phyloP scores from a whole-genome alignment of 2,888 invertebrate genomes.

The Eristalis pertinax region DNA sequence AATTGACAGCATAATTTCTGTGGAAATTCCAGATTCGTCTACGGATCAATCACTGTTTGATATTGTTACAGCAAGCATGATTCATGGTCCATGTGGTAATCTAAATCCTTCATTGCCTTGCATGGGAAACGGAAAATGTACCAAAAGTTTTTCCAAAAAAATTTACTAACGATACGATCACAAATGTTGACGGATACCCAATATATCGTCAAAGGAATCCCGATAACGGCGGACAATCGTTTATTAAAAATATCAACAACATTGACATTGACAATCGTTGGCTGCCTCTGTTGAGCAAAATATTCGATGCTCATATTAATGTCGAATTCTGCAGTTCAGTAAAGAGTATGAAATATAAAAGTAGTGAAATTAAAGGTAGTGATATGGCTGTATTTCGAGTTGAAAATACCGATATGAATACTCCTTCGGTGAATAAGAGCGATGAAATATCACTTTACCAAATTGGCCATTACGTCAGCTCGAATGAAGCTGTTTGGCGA shows the following conservation, averaged over 20 bases:
- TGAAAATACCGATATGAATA: too few species aligned
- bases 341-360: neutral
- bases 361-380: too few species aligned
- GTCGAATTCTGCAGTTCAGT: conserved; percentile 3
- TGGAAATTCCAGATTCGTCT: neutral
- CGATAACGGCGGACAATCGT: conserved; percentile 1
- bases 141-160: neutral
- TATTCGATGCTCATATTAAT: neutral
- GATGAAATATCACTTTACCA: conserved; percentile 74
- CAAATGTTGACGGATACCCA: conserved; percentile 74
- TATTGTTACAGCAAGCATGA: too few species aligned
- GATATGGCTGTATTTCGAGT: neutral
- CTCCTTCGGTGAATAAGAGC: conserved; percentile 51
- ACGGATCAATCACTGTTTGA: too few species aligned
- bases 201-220: conserved; percentile 67
- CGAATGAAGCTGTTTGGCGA: conserved; percentile 49
- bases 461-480: conserved; percentile 74
- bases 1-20: too few species aligned
- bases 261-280: conserved; percentile 15
- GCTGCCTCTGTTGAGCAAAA: conserved; percentile 14
- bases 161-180: conserved; percentile 73
- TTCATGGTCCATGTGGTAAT: too few species aligned
- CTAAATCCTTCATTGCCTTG: too few species aligned
- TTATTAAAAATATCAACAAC: neutral
- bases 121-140: too few species aligned